phyloP scores from a whole-genome alignment of 2,888 invertebrate species.

The Lysandra coridon region DNA sequence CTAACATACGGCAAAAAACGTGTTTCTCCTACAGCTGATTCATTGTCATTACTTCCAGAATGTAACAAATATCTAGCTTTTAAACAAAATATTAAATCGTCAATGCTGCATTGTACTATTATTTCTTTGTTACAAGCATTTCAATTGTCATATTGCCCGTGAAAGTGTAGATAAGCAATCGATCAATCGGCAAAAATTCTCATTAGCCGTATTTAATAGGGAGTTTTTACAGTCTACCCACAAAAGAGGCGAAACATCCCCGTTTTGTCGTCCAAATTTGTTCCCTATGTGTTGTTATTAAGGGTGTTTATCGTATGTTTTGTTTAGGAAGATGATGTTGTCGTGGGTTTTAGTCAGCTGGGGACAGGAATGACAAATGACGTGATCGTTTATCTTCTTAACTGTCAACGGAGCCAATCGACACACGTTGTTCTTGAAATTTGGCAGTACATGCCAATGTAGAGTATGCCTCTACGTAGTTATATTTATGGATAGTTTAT shows the following conservation, averaged over 20 bases:
- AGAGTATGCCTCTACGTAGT: slow-evolving; percentile 11
- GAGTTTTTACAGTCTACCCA: slow-evolving; percentile 52
- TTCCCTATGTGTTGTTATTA: not conserved
- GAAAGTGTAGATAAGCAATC: slow-evolving; percentile 50
- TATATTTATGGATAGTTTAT: not conserved
- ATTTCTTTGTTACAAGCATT: not conserved
- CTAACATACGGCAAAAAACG: too few relatives aligned
- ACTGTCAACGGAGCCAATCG: slow-evolving; percentile 76
- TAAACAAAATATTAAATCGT: too few relatives aligned
- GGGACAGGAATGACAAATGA: slow-evolving; percentile 74
- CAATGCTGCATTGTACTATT: not conserved
- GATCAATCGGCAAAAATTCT: slow-evolving; percentile 65
- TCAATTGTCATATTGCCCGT: not conserved
- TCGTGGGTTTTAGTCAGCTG: slow-evolving; percentile 50
- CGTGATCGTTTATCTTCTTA: slow-evolving; percentile 75
- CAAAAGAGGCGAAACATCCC: slow-evolving; percentile 12
- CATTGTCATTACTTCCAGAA: too few relatives aligned
- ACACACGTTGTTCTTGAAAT: slow-evolving; percentile 54
- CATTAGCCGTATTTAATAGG: slow-evolving; percentile 74
- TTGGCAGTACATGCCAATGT: slow-evolving; percentile 50
- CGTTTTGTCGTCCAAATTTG: not conserved
- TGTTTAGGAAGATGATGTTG: slow-evolving; percentile 43
- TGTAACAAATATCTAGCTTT: too few relatives aligned
- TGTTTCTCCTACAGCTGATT: too few relatives aligned
- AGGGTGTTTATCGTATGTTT: slow-evolving; percentile 35